Evolutionary conservation across 37 sponge, comb jelly and placozoan genomes (phyloP), one percentile per base, ranked within the genome.

Genomic region (Trichoplax adhaerens): DNA sequence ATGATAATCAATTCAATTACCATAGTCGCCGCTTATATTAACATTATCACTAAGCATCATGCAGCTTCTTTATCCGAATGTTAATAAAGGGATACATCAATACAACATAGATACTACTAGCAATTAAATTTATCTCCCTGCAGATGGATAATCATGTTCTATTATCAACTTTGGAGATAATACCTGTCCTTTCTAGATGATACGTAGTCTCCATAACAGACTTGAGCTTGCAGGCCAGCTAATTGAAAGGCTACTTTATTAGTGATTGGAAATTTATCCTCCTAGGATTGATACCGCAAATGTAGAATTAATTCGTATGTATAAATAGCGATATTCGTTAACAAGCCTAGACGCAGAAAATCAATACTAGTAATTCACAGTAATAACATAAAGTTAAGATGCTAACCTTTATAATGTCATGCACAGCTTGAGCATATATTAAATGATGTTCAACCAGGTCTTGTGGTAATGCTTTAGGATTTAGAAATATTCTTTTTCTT

Each of bases 361-460:
- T 29, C 29, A 29, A 29, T 29, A 29, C 29, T 29, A 29, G 29
- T 29, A 29, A 29, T 29, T 29, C 29, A 10, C 5, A 74, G 6
- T 8, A 5, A 29, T 72, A 8, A 71, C n/a, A 72, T 58, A 58
- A n/a, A 48, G 65, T 56, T 56, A 49, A 72, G 3, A 8, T 50
- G 2, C 71, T 55, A 55, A 93, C 94, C 94, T 87, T 89, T 53
- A 89, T 85, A 2, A 86, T 84, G 6, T 84, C 80, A 74, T 93
- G 78, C 4, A 93, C 94, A 65, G 94, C 94, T 68, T 93, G 94
- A 54, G 94, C 94, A 71, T 86, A 93, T 81, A 86, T 93, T 68
- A 93, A 84, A 58, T 93, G 90, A 58, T 89, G 89, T 80, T 93
- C 94, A 52, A 93, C 90, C 3, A 90, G 94, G 68, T 93, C 94